These are phyloP conservation scores for Callocephalon fimbriatum DNA, from an alignment of 2,113 vertebrate genomes.

Conservation along the genomic window DNA sequence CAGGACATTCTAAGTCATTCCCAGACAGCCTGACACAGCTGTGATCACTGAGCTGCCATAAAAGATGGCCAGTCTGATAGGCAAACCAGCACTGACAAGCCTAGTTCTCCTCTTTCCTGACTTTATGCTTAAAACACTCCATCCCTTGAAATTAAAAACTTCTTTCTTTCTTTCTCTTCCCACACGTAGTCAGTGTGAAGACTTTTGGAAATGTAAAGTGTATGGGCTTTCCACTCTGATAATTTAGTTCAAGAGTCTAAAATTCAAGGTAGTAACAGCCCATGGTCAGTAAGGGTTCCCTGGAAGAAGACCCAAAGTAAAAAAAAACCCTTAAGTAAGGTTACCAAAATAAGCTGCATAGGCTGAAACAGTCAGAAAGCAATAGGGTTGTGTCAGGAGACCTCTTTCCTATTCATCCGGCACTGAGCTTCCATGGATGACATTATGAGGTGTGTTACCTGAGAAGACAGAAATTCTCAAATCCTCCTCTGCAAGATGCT, in stretches of 20 bases:
- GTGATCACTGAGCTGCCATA: not conserved
- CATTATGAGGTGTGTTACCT: not conserved
- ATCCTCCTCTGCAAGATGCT: not conserved
- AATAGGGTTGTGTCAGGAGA: not conserved
- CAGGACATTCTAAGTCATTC: not conserved
- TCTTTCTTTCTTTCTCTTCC: not conserved
- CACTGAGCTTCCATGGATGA: not conserved
- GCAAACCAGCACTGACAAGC: not conserved
- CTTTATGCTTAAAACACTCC: not conserved
- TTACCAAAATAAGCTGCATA: not conserved
- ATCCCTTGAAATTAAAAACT: not conserved
- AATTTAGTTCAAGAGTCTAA: not conserved
- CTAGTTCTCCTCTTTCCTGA: not conserved
- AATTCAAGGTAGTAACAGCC: not conserved
- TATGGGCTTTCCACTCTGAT: not conserved
- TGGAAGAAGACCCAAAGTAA: not conserved
- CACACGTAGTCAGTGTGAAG: not conserved
- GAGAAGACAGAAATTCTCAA: not conserved
- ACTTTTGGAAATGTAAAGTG: not conserved
- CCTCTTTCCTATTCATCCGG: not conserved
- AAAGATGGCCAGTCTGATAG: not conserved
- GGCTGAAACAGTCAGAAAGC: not conserved
- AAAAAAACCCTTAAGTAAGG: not conserved
- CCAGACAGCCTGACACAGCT: not conserved
- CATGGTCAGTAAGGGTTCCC: not conserved